Evolutionary conservation across 2,113 vertebrate species (phyloP).

Genomic region (Macquaria ambigua): DNA sequence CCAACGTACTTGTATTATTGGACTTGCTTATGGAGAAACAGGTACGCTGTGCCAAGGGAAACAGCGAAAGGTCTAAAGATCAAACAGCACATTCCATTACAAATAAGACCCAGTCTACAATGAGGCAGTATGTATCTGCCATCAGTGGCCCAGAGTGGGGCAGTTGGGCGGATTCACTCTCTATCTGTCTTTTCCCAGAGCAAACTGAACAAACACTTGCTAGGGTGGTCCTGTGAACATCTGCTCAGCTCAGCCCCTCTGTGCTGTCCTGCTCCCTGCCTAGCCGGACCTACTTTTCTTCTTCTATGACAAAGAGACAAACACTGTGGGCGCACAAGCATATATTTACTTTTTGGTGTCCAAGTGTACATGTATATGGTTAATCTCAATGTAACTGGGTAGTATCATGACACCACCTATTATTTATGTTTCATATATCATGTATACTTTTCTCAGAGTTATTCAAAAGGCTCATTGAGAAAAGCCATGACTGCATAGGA

Average conservation of each 20-base stretch:
- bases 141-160: slow-evolving; percentile 44
- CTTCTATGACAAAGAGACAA: slow-evolving; percentile 48
- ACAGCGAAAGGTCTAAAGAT: slow-evolving; percentile 62
- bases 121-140: slow-evolving; percentile 54
- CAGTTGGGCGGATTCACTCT: slow-evolving; percentile 53
- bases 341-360: slow-evolving; percentile 5
- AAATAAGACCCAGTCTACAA: slow-evolving; percentile 45
- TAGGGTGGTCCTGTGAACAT: slow-evolving; percentile 80
- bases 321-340: not conserved
- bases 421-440: not conserved
- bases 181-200: slow-evolving; percentile 60
- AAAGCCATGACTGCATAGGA: not conserved
- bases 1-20: slow-evolving; percentile 49
- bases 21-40: slow-evolving; percentile 47
- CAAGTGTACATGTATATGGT: slow-evolving; percentile 5
- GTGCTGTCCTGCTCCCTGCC: slow-evolving; percentile 41
- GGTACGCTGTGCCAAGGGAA: slow-evolving; percentile 44
- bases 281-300: slow-evolving; percentile 34
- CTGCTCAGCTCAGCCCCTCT: slow-evolving; percentile 59
- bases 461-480: not conserved
- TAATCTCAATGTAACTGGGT: slow-evolving; percentile 8
- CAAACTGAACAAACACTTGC: slow-evolving; percentile 69
- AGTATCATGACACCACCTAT: not conserved
- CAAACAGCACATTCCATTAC: slow-evolving; percentile 59
- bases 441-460: not conserved